These are phyloP conservation scores for Prolemur simus DNA, from an alignment of 2,113 vertebrate species.

Conservation along the genomic window DNA sequence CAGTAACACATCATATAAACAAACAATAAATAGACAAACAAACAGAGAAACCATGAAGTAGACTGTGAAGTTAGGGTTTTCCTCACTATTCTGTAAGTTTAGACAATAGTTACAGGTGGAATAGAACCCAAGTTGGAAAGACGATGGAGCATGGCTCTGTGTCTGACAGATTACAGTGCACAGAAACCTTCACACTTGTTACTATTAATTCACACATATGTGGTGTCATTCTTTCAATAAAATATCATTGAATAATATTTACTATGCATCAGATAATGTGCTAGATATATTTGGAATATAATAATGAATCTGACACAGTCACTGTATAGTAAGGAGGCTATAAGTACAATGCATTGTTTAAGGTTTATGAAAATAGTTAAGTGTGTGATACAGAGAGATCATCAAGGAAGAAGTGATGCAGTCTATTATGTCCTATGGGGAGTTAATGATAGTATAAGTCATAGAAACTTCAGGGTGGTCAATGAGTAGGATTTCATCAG, in stretches of 20 bases:
- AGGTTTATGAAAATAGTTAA: background rate
- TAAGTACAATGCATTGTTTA: background rate
- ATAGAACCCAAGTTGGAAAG: background rate
- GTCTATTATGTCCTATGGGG: background rate
- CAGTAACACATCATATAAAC: background rate
- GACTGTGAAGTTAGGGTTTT: background rate
- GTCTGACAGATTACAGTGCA: background rate
- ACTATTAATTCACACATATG: background rate
- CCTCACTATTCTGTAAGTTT: background rate
- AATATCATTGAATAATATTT: conserved; percentile 36
- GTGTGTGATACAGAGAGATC: background rate
- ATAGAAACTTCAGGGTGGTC: background rate
- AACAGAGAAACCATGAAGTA: background rate
- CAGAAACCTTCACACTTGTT: background rate
- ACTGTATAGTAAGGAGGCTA: background rate
- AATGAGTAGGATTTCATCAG: background rate
- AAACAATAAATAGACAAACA: background rate
- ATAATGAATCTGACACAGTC: background rate
- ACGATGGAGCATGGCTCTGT: background rate
- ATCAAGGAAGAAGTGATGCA: background rate
- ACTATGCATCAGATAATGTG: background rate
- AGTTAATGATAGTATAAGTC: background rate
- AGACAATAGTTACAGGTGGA: background rate
- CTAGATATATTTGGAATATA: background rate
- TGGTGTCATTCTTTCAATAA: conserved; percentile 15